Evolutionary conservation across 1,140 invertebrate genomes (phyloP).

Genomic region (Aporrectodea caliginosa): DNA sequence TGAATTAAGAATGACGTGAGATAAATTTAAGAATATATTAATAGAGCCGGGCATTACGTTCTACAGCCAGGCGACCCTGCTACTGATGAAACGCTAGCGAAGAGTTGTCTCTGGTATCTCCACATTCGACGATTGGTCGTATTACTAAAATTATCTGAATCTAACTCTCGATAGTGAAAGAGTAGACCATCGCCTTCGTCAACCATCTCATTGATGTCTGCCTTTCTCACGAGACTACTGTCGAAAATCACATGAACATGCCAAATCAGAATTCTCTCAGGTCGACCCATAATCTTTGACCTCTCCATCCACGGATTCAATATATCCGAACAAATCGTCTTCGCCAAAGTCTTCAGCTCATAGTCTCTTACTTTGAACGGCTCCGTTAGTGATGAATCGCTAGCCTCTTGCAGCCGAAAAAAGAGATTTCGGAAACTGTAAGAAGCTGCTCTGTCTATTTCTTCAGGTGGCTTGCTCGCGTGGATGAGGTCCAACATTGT

Average conservation of each 20-base stretch:
- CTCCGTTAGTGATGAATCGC: not conserved
- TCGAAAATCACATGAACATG: not conserved
- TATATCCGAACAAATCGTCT: not conserved
- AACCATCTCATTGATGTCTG: not conserved
- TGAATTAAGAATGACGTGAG: too few relatives aligned
- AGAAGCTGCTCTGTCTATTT: not conserved
- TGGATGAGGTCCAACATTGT: not conserved
- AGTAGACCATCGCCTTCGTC: not conserved
- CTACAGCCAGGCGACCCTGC: too few relatives aligned
- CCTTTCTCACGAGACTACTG: not conserved
- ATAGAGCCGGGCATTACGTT: too few relatives aligned
- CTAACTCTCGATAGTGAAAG: not conserved
- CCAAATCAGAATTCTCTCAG: not conserved
- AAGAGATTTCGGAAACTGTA: not conserved
- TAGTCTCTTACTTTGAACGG: not conserved
- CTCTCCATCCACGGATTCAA: not conserved
- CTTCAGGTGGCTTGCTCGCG: not conserved
- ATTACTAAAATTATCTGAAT: too few relatives aligned
- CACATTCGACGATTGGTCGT: too few relatives aligned
- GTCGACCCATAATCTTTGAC: not conserved
- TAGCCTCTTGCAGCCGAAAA: not conserved
- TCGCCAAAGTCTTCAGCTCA: not conserved
- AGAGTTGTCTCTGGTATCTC: too few relatives aligned
- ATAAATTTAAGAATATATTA: too few relatives aligned
- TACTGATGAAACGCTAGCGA: too few relatives aligned